Evolutionary conservation across 2,888 invertebrate species (phyloP).

Genomic region (Cistogaster globosa): DNA sequence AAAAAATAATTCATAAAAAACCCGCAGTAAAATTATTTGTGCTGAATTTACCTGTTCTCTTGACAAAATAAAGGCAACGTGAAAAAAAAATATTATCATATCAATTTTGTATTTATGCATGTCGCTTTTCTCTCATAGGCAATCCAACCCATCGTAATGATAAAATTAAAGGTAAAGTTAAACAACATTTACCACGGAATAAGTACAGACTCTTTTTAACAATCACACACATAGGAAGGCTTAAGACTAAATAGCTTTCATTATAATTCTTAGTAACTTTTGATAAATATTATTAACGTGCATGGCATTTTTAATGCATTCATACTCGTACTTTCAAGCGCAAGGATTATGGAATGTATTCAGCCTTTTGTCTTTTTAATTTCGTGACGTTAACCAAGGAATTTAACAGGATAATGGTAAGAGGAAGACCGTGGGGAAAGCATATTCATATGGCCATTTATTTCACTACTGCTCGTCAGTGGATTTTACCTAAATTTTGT

Average conservation of each 20-base stretch:
- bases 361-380: too few relatives aligned
- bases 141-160: background rate
- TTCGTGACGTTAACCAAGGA: too few relatives aligned
- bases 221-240: background rate
- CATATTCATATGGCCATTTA: too few relatives aligned
- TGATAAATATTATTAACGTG: background rate
- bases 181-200: constrained; percentile 13
- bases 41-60: constrained; percentile 2
- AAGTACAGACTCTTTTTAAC: background rate
- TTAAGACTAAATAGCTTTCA: background rate
- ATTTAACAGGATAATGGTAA: too few relatives aligned
- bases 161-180: constrained; percentile 3
- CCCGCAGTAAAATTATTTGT: too few relatives aligned
- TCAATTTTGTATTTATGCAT: constrained; percentile 49
- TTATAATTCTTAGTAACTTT: background rate
- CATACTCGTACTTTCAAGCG: too few relatives aligned
- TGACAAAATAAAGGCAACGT: constrained; percentile 43
- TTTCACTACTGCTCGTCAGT: too few relatives aligned
- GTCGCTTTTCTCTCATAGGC: constrained; percentile 25
- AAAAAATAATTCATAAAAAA: too few relatives aligned
- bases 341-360: too few relatives aligned
- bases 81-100: constrained; percentile 41
- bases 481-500: too few relatives aligned
- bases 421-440: too few relatives aligned
- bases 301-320: too few relatives aligned